A percentile compares a stretch with the other conserved stretches of the same genome.
These are phyloP conservation scores for Tribolium madens DNA, from an alignment of 1,140 invertebrate genomes.

Conservation along the genomic window DNA sequence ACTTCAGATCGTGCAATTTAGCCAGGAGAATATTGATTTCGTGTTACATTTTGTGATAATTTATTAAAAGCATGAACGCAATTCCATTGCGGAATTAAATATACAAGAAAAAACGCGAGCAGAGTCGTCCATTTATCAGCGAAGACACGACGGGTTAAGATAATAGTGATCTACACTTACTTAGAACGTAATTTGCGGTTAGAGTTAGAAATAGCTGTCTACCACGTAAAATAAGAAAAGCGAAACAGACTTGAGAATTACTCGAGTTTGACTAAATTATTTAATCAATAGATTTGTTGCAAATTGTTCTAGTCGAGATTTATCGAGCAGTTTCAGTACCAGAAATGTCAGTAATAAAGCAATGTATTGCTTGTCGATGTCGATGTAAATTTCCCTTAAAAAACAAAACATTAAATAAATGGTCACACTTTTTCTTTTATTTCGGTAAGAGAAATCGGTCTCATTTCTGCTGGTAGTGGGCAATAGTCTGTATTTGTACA, in stretches of 20 bases:
- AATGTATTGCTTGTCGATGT: slow-evolving; percentile 14
- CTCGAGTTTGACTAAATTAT: not conserved
- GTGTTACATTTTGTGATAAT: not conserved
- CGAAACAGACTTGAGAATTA: not conserved
- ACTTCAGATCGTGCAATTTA: not conserved
- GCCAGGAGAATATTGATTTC: not conserved
- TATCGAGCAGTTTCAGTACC: slow-evolving; percentile 10
- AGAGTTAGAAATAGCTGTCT: slow-evolving; percentile 3
- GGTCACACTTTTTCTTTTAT: slow-evolving; percentile 1
- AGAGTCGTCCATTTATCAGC: not conserved
- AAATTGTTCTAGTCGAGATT: slow-evolving; percentile 14
- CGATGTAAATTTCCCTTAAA: not conserved
- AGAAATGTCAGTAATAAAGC: slow-evolving; percentile 29
- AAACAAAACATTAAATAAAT: not conserved
- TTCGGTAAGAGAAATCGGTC: not conserved
- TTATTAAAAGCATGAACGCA: too few relatives aligned
- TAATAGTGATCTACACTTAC: slow-evolving; percentile 22
- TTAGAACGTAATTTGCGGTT: slow-evolving; percentile 28
- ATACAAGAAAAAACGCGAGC: not conserved
- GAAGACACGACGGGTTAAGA: slow-evolving; percentile 8
- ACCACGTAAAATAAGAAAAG: slow-evolving; percentile 11
- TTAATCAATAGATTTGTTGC: not conserved
- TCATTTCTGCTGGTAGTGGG: not conserved
- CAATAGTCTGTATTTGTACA: slow-evolving; percentile 31
- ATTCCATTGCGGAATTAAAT: not conserved